phyloP scores from a whole-genome alignment of 2,888 invertebrate species.

The Halictus quadricinctus region DNA sequence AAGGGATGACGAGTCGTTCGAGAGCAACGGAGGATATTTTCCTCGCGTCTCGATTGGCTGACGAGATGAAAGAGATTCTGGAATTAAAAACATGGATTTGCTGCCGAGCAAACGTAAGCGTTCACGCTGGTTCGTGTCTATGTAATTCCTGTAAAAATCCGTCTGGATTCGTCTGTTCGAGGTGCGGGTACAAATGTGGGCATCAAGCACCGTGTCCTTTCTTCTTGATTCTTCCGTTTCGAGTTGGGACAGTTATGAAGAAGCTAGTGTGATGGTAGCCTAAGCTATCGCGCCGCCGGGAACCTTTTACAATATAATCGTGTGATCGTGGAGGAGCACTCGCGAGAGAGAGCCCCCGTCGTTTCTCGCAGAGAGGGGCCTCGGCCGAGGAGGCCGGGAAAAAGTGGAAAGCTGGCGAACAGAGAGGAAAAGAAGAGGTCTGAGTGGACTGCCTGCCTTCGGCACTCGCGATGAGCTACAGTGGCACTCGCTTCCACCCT shows the following conservation, averaged over 20 bases:
- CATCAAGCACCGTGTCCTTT: background rate
- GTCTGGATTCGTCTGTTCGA: background rate
- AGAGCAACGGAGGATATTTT: background rate
- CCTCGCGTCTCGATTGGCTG: background rate
- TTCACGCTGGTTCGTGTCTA: background rate
- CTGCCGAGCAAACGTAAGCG: background rate
- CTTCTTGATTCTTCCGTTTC: background rate
- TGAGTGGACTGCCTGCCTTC: conserved; percentile 67
- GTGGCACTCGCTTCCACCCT: conserved; percentile 64
- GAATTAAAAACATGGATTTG: background rate
- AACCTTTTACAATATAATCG: conserved; percentile 62
- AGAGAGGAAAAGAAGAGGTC: conserved; percentile 58
- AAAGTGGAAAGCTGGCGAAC: conserved; percentile 19
- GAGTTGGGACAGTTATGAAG: background rate
- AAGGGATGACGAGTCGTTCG: background rate
- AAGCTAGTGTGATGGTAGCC: background rate
- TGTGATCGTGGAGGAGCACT: conserved; percentile 52
- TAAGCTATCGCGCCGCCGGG: conserved; percentile 12
- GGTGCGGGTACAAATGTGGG: background rate
- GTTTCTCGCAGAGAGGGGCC: conserved; percentile 22
- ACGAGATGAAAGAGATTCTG: background rate
- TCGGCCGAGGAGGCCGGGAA: conserved; percentile 1
- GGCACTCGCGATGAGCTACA: conserved; percentile 62
- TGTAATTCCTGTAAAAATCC: no score
- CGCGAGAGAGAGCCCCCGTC: conserved; percentile 30